phyloP scores from a whole-genome alignment of 2,797 vertebrate species.

The Phrynocephalus vlangalii region DNA sequence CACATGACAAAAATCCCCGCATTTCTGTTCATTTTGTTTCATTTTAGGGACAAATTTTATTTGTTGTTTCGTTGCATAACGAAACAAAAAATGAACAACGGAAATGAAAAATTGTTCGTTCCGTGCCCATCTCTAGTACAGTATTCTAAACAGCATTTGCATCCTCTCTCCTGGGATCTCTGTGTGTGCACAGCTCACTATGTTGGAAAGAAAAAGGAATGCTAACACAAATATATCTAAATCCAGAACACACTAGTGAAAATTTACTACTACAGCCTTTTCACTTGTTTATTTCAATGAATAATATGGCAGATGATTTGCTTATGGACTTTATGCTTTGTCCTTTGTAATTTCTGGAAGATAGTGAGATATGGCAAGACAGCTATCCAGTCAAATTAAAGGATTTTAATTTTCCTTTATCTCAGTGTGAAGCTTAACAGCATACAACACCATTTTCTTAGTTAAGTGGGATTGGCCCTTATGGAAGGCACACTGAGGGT shows the following conservation, averaged over 20 bases:
- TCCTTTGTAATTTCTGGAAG: neutral
- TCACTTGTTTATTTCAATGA: neutral
- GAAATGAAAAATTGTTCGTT: too few species aligned
- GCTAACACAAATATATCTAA: neutral
- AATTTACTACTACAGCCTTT: neutral
- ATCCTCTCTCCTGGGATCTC: constrained; percentile 35
- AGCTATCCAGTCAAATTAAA: neutral
- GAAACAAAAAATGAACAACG: too few species aligned
- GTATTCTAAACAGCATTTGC: constrained; percentile 69
- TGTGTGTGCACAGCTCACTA: neutral
- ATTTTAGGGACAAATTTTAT: too few species aligned
- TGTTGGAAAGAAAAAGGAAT: neutral
- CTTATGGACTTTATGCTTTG: neutral
- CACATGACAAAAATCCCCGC: too few species aligned
- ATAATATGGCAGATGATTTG: neutral
- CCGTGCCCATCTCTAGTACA: constrained; percentile 34
- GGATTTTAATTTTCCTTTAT: neutral
- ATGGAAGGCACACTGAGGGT: neutral
- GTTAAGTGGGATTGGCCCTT: neutral
- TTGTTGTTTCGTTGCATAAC: too few species aligned
- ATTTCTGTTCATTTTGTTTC: too few species aligned
- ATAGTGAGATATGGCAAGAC: too few species aligned
- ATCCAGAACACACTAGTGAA: neutral
- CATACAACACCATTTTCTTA: neutral
- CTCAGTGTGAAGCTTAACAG: neutral